These are phyloP conservation scores for Ooceraea biroi DNA, from an alignment of 1,140 invertebrate species.

Conservation along the genomic window DNA sequence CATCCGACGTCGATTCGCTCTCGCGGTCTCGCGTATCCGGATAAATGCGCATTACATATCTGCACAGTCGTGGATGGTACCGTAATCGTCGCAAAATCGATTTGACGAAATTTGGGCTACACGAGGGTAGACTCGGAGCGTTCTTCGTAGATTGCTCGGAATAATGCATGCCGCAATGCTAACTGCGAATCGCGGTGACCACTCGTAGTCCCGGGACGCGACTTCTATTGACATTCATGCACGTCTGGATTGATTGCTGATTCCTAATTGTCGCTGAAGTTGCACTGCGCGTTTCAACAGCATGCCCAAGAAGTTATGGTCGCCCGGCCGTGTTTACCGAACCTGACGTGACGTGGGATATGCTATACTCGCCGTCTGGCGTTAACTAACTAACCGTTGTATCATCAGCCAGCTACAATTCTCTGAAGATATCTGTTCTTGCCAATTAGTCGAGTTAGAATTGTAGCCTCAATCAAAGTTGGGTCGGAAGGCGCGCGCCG, in stretches of 20 bases:
- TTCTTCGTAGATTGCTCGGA: slow-evolving; percentile 49
- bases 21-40: neutral
- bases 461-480: slow-evolving; percentile 72
- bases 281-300: slow-evolving; percentile 59
- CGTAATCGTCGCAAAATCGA: slow-evolving; percentile 42
- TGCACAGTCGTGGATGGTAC: neutral
- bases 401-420: slow-evolving; percentile 60
- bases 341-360: slow-evolving; percentile 64
- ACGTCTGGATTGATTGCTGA: slow-evolving; percentile 72
- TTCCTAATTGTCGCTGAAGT: slow-evolving; percentile 71
- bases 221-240: slow-evolving; percentile 56
- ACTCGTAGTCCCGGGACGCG: slow-evolving; percentile 21
- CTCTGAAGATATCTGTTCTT: slow-evolving; percentile 70
- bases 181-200: slow-evolving; percentile 48
- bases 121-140: slow-evolving; percentile 5
- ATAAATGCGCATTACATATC: neutral
- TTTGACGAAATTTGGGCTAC: slow-evolving; percentile 47
- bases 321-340: slow-evolving; percentile 65
- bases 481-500: slow-evolving; percentile 16
- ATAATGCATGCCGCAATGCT: slow-evolving; percentile 41
- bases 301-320: slow-evolving; percentile 67
- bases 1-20: neutral
- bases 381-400: slow-evolving; percentile 72
- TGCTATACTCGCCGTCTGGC: slow-evolving; percentile 55
- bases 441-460: slow-evolving; percentile 79